Percentiles rank a stretch among this genome's conserved stretches.
Evolutionary conservation across 2,113 vertebrate species (phyloP).

Genomic region (Aegotheles bennettii): DNA sequence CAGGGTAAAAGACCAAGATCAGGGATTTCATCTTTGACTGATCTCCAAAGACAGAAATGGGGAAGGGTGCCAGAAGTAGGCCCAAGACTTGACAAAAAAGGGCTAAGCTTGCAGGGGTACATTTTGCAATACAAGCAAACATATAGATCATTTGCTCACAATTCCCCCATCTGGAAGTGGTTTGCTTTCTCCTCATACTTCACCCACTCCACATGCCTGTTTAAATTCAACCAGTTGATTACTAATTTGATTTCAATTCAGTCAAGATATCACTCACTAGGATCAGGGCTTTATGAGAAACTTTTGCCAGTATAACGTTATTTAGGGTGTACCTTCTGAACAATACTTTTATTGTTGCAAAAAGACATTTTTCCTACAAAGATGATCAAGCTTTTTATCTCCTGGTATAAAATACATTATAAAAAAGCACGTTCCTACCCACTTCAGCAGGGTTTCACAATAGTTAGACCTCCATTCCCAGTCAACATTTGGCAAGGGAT

Average conservation of each 20-base stretch:
- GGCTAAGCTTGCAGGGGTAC: neutral
- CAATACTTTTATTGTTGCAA: neutral
- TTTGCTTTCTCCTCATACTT: constrained; percentile 14
- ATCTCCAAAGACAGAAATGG: neutral
- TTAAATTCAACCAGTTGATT: constrained; percentile 7
- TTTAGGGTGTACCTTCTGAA: neutral
- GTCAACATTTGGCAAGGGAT: neutral
- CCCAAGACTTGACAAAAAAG: neutral
- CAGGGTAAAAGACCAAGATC: neutral
- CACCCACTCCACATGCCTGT: neutral
- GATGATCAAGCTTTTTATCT: neutral
- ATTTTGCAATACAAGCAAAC: neutral
- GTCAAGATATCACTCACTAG: neutral
- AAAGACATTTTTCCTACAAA: neutral
- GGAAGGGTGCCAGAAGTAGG: neutral
- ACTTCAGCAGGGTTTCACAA: constrained; percentile 7
- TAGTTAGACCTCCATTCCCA: neutral
- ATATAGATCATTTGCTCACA: neutral
- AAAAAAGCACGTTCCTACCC: neutral
- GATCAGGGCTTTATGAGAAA: neutral
- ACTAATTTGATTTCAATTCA: constrained; percentile 26
- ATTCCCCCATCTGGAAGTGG: constrained; percentile 19
- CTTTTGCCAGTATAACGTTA: neutral
- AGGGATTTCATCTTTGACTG: neutral
- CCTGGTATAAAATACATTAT: neutral